phyloP scores from a whole-genome alignment of 1,140 invertebrate genomes.

The Drosophila repletoides region DNA sequence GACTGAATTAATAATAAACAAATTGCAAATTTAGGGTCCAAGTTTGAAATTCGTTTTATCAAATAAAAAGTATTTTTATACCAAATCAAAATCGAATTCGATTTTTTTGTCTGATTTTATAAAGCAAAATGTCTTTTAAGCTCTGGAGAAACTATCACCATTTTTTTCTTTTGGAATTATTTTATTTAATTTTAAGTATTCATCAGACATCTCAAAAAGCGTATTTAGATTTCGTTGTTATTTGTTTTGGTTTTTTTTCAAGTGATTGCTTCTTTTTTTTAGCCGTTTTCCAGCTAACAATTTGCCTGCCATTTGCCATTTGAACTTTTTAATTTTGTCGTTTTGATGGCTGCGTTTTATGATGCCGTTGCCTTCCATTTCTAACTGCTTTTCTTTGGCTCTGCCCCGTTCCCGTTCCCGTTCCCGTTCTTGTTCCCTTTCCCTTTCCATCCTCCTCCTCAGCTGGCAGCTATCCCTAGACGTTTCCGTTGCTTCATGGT shows the following conservation, averaged over 20 bases:
- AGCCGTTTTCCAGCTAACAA: conserved; percentile 51
- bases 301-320: conserved; percentile 73
- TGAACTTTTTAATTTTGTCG: conserved; percentile 78
- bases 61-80: too few relatives aligned
- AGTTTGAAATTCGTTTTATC: too few relatives aligned
- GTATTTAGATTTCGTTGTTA: conserved; percentile 19
- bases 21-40: too few relatives aligned
- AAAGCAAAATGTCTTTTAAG: too few relatives aligned
- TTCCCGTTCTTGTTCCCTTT: not conserved
- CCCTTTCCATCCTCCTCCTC: too few relatives aligned
- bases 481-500: conserved; percentile 53
- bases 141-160: too few relatives aligned
- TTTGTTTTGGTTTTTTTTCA: not conserved
- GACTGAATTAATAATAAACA: too few relatives aligned
- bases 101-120: too few relatives aligned
- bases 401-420: conserved; percentile 14
- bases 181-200: too few relatives aligned
- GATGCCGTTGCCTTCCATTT: conserved; percentile 70
- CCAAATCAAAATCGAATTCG: too few relatives aligned
- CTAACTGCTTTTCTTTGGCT: too few relatives aligned
- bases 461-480: conserved; percentile 24
- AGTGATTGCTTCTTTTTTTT: conserved; percentile 28
- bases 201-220: conserved; percentile 15
- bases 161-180: too few relatives aligned
- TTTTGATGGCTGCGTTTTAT: conserved; percentile 78